Evolutionary conservation across 2,888 invertebrate genomes (phyloP), one percentile per base, ranked within the genome.

Genomic region (Leistus spinibarbis): DNA sequence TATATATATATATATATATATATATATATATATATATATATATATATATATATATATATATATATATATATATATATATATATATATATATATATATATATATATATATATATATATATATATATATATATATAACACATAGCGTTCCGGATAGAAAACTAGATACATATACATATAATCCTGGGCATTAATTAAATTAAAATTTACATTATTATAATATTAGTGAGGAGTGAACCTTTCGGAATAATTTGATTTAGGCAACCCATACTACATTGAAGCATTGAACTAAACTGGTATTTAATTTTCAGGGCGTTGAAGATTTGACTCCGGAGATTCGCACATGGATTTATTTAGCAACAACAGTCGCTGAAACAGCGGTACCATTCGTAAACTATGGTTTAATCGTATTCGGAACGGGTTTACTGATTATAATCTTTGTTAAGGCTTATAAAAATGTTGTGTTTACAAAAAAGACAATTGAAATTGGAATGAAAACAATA

Each of bases 321-420:
- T 83, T 95, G 5, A 89, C 94, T 0, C 92, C 94, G 0, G 87
- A 93, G n/a, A 95, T 95, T 73, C 89, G 92, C 82, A 88, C 93
- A 20, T 94, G 93, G 93, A 90, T 95, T 19, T 95, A 92, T 85
- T 82, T 95, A 60, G 92, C 93, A 16, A 95, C 95, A 1, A 92
- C 93, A 0, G 90, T 95, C 77, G 92, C 91, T 0, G 94, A 94
- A 16, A 84, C 91, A 23, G 90, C 91, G 0, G 91, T 90, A 17
- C 94, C 94, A 0, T 81, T 92, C 13, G 84, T 92, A 68, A 90
- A 92, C 1, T 95, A 94, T 84, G 90, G 93, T 23, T 88, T 92
- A 83, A 92, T 95, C 76, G 84, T 91, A 67, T 85, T 91, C 73
- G 95, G 95, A 0, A 85, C 91, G 2, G 85, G 90, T 64, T 88